These are phyloP conservation scores for Leptogaster cylindrica DNA, from an alignment of 2,888 invertebrate species.

Conservation along the genomic window DNA sequence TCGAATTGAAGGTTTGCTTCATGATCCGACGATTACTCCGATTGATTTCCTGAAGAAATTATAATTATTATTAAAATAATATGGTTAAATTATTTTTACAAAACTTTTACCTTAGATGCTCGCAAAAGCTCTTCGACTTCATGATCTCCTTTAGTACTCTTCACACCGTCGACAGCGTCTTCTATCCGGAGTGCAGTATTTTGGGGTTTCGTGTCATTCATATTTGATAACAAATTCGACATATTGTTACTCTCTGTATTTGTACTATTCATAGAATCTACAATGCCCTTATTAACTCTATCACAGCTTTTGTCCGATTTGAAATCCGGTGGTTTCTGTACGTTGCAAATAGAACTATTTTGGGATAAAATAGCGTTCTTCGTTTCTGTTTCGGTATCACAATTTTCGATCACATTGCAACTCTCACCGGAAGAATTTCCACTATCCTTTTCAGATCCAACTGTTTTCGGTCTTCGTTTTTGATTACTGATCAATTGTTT, in stretches of 20 bases:
- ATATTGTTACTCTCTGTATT: slow-evolving; percentile 46
- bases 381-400: slow-evolving; percentile 30
- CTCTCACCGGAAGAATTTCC: neutral
- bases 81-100: neutral
- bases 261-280: slow-evolving; percentile 47
- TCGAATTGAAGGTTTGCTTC: slow-evolving; percentile 69
- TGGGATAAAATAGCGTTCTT: slow-evolving; percentile 10
- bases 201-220: neutral
- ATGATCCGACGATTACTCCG: slow-evolving; percentile 70
- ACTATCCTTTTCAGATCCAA: neutral
- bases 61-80: neutral
- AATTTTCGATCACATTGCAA: slow-evolving; percentile 41
- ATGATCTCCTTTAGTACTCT: slow-evolving; percentile 61
- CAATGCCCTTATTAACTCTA: slow-evolving; percentile 36
- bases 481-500: slow-evolving; percentile 4
- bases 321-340: slow-evolving; percentile 35
- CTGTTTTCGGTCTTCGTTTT: slow-evolving; percentile 5
- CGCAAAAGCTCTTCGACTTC: slow-evolving; percentile 68
- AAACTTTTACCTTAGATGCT: slow-evolving; percentile 63
- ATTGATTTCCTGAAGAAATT: slow-evolving; percentile 65
- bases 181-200: slow-evolving; percentile 62
- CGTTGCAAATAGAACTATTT: slow-evolving; percentile 15
- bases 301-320: slow-evolving; percentile 48
- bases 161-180: slow-evolving; percentile 52
- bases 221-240: slow-evolving; percentile 41